Percentiles rank a stretch among this genome's conserved stretches.
These are phyloP conservation scores for Micromesistius poutassou DNA, from an alignment of 2,797 vertebrate species.

Conservation along the genomic window DNA sequence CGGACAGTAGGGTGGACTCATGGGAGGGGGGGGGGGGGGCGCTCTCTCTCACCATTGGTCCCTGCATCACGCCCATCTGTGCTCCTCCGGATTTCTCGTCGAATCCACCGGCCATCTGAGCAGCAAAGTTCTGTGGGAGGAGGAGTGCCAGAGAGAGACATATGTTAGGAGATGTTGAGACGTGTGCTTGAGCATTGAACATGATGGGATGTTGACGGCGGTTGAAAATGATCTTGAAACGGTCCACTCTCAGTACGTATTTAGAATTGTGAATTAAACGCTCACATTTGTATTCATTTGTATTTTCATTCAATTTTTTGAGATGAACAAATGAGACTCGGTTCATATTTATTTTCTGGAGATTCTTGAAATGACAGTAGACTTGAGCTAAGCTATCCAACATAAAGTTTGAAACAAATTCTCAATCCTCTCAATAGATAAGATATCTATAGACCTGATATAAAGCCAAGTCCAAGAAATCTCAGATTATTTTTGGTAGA, in stretches of 20 bases:
- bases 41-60: conserved; percentile 78
- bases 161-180: background rate
- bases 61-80: conserved; percentile 83
- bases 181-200: background rate
- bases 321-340: no score
- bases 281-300: background rate
- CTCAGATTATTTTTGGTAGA: background rate
- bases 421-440: background rate
- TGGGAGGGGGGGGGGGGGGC: background rate
- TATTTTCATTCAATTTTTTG: no score
- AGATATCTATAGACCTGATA: background rate
- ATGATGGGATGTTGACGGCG: background rate
- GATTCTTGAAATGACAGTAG: background rate
- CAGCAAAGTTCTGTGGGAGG: conserved; percentile 80
- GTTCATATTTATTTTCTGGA: background rate
- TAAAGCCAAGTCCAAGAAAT: background rate
- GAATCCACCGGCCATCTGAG: conserved; percentile 83
- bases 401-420: background rate
- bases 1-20: conserved; percentile 4
- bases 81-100: conserved; percentile 82
- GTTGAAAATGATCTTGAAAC: background rate
- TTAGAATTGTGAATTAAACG: background rate
- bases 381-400: background rate
- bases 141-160: background rate
- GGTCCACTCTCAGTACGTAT: background rate